Percentiles rank a stretch among this genome's conserved stretches.
These are phyloP conservation scores for Phrixothrix hirtus DNA, from an alignment of 2,888 invertebrate species.

Conservation along the genomic window DNA sequence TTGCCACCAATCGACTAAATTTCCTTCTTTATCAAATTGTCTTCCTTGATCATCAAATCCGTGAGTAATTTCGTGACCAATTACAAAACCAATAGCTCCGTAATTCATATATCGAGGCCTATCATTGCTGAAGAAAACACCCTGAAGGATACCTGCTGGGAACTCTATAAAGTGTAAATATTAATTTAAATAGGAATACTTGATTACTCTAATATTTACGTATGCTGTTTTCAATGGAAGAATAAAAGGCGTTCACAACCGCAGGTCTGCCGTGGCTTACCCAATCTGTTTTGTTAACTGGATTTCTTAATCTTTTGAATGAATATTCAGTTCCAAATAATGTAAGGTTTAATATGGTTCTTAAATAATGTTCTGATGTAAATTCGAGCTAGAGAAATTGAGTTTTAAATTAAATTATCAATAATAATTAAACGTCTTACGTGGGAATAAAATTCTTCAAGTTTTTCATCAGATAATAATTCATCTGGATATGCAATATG, in stretches of 20 bases:
- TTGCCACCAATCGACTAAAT: conserved; percentile 93
- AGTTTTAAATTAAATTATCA: not conserved
- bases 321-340: conserved; percentile 80
- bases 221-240: conserved; percentile 83
- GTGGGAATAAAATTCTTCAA: conserved; percentile 77
- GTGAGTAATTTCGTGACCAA: conserved; percentile 91
- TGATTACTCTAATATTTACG: conserved; percentile 64
- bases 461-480: conserved; percentile 77
- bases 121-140: conserved; percentile 85
- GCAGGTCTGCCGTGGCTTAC: conserved; percentile 82
- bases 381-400: conserved; percentile 66
- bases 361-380: conserved; percentile 70
- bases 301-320: conserved; percentile 74
- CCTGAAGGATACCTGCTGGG: conserved; percentile 91
- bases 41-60: conserved; percentile 90
- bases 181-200: not conserved
- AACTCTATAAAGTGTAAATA: conserved; percentile 67
- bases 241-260: conserved; percentile 85
- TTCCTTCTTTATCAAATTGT: conserved; percentile 90
- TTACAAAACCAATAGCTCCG: conserved; percentile 88
- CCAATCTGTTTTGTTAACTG: conserved; percentile 86
- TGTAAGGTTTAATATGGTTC: conserved; percentile 76
- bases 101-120: conserved; percentile 92
- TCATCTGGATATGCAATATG: conserved; percentile 94
- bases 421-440: conserved; percentile 54